Conservation (phyloP, 2,888 invertebrate species). For the Drosophila kambysellisi region DNA sequence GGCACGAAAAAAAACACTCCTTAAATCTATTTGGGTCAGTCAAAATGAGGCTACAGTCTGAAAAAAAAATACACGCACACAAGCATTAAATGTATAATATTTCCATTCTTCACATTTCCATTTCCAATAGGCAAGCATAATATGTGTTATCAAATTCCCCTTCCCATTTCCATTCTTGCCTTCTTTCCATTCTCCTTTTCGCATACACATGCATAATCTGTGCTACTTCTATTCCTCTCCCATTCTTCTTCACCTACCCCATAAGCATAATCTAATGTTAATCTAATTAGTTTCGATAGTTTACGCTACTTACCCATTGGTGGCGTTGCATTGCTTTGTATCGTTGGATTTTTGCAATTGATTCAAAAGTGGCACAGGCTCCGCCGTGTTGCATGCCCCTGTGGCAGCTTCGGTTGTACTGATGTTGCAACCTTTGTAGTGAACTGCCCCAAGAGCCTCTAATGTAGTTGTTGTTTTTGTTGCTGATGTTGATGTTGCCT, state of each 20-base stretch:
- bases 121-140: background rate
- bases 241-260: background rate
- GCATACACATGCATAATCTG: slow-evolving; percentile 37
- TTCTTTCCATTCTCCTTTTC: background rate
- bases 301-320: slow-evolving; percentile 54
- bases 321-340: slow-evolving; percentile 56
- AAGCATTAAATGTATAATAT: slow-evolving; percentile 5
- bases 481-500: slow-evolving; percentile 20
- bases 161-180: background rate
- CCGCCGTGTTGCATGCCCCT: slow-evolving; percentile 34
- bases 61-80: background rate
- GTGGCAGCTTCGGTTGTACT: slow-evolving; percentile 32
- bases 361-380: slow-evolving; percentile 64
- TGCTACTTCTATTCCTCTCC: slow-evolving; percentile 25
- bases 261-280: background rate
- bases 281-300: slow-evolving; percentile 56
- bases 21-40: slow-evolving; percentile 35
- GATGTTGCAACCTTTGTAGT: slow-evolving; percentile 50
- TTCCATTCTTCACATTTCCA: background rate
- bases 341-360: slow-evolving; percentile 66
- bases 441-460: slow-evolving; percentile 46
- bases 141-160: background rate
- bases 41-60: background rate
- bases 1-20: slow-evolving; percentile 17
- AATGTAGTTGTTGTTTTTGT: slow-evolving; percentile 10